Conservation (phyloP, 2,113 vertebrate genomes). For the Eulemur rufifrons region DNA sequence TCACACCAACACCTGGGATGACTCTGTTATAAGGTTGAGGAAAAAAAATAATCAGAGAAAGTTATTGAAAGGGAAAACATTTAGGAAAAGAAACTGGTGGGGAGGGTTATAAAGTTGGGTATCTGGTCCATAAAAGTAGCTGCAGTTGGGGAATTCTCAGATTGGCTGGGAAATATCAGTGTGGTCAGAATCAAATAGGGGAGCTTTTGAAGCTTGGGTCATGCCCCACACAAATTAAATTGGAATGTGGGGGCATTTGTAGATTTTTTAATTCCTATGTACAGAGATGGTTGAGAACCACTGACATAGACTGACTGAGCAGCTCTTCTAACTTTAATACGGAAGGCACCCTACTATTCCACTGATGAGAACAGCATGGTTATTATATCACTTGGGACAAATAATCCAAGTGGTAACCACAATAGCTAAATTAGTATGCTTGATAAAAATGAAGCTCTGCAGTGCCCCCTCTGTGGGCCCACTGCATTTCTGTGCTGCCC, state of each 20-base stretch:
- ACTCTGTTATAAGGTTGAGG: background rate
- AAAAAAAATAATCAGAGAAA: background rate
- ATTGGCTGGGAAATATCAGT: background rate
- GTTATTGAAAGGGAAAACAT: background rate
- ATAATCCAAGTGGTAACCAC: background rate
- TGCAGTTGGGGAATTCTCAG: background rate
- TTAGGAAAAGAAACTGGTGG: background rate
- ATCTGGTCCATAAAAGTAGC: background rate
- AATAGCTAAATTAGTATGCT: background rate
- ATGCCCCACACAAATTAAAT: background rate
- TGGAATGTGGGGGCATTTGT: background rate
- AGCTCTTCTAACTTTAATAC: background rate
- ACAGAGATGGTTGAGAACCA: background rate
- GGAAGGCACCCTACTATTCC: background rate
- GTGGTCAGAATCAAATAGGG: background rate
- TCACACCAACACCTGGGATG: background rate
- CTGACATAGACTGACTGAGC: background rate
- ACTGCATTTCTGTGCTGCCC: background rate
- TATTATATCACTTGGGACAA: background rate
- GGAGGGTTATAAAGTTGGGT: background rate
- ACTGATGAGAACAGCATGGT: background rate
- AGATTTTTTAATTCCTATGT: background rate
- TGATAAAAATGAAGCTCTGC: background rate
- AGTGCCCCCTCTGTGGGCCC: background rate
- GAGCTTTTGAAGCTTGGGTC: background rate